Evolutionary conservation across 92 coral and sea anemone genomes (phyloP).

Genomic region (Meandrina meandrites): DNA sequence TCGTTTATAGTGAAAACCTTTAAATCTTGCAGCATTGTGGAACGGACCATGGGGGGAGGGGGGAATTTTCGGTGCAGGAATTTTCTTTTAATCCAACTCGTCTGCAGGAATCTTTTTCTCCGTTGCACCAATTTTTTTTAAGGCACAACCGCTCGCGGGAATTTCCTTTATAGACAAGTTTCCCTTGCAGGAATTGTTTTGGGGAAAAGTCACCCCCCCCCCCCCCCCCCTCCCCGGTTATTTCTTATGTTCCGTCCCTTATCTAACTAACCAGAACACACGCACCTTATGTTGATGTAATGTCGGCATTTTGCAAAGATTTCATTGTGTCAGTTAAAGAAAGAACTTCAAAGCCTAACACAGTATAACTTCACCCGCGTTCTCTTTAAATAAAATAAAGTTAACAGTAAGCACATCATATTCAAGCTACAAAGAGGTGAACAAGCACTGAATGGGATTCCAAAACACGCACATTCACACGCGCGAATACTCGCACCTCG

Average conservation of each 20-base stretch:
- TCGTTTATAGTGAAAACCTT: neutral
- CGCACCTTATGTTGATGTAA: neutral
- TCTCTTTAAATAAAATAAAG: neutral
- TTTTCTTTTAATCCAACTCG: no score
- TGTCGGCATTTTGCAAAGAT: neutral
- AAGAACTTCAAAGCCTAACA: neutral
- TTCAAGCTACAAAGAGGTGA: neutral
- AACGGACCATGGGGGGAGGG: no score
- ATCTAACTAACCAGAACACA: neutral
- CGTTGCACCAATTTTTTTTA: no score
- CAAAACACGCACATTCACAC: neutral
- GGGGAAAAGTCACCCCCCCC: no score
- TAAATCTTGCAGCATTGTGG: neutral
- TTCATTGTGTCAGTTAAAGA: neutral
- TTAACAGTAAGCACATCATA: neutral
- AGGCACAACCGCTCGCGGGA: no score
- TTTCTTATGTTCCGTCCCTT: no score
- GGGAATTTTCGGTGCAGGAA: no score
- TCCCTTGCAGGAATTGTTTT: no score
- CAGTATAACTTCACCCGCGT: neutral
- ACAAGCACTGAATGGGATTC: conserved; percentile 9
- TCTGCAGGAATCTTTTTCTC: no score
- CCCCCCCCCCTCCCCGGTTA: no score
- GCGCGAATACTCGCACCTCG: neutral
- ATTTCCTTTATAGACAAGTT: no score